These are phyloP conservation scores for Chaunax sp. DNA, from an alignment of 2,797 vertebrate genomes.

Conservation along the genomic window DNA sequence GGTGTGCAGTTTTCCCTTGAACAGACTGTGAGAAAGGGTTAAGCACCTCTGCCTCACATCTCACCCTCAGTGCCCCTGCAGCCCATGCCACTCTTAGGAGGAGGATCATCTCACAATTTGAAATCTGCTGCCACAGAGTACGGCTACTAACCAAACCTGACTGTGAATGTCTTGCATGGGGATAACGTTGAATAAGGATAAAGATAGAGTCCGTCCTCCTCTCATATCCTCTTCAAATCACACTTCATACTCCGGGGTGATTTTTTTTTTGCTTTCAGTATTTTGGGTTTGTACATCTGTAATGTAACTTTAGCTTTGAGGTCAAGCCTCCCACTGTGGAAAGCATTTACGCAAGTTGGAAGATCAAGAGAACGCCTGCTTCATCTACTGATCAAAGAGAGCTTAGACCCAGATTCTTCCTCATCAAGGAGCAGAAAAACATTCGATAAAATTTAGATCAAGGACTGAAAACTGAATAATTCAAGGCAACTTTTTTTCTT, in stretches of 20 bases:
- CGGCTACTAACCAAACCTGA: constrained; percentile 46
- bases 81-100: too few species aligned
- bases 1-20: too few species aligned
- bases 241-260: constrained; percentile 28
- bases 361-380: constrained; percentile 58
- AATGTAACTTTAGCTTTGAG: constrained; percentile 41
- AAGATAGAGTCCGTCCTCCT: too few species aligned
- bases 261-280: constrained; percentile 16
- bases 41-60: too few species aligned
- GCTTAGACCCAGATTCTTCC: constrained; percentile 68
- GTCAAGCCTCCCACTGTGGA: constrained; percentile 40
- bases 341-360: constrained; percentile 52
- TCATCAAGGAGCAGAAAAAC: constrained; percentile 69
- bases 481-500: constrained; percentile 40
- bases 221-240: background rate
- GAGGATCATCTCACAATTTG: background rate
- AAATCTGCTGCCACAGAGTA: background rate
- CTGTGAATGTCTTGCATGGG: constrained; percentile 13
- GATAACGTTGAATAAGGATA: constrained; percentile 11
- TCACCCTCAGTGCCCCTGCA: background rate
- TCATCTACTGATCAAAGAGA: constrained; percentile 74
- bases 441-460: constrained; percentile 70
- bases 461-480: constrained; percentile 71
- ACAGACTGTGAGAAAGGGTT: too few species aligned
- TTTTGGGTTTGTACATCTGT: constrained; percentile 12